Evolutionary conservation across 2,888 invertebrate species (phyloP).

Genomic region (Tortricodes alternella): DNA sequence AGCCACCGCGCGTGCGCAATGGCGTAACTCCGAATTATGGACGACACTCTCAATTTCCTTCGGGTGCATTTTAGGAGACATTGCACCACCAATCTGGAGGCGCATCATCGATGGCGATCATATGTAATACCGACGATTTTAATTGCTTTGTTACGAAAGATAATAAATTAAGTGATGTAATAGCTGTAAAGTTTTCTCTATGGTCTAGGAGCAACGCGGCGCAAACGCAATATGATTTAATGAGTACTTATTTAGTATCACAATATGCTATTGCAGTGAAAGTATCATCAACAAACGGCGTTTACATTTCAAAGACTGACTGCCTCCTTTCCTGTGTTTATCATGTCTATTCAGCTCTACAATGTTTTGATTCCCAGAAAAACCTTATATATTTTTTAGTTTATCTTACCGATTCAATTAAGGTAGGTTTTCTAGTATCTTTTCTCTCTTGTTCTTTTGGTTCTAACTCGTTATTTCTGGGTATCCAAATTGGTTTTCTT

Average conservation of each 20-base stretch:
- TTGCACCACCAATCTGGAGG: slow-evolving; percentile 33
- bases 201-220: not conserved
- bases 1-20: slow-evolving; percentile 48
- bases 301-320: slow-evolving; percentile 6
- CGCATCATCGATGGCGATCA: not conserved
- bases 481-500: too few relatives aligned
- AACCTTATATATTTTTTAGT: too few relatives aligned
- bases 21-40: slow-evolving; percentile 63
- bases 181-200: not conserved
- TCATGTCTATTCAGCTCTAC: not conserved
- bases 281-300: slow-evolving; percentile 19
- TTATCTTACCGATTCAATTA: too few relatives aligned
- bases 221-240: slow-evolving; percentile 3
- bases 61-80: slow-evolving; percentile 48
- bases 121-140: not conserved
- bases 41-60: slow-evolving; percentile 70
- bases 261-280: slow-evolving; percentile 16
- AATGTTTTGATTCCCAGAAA: slow-evolving; percentile 3
- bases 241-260: slow-evolving; percentile 14
- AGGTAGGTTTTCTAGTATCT: too few relatives aligned
- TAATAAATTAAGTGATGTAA: slow-evolving; percentile 8
- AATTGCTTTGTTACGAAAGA: not conserved
- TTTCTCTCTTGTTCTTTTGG: too few relatives aligned
- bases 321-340: slow-evolving; percentile 18
- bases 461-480: too few relatives aligned